phyloP scores from a whole-genome alignment of 2,888 invertebrate species.

The Darwinula stevensoni region DNA sequence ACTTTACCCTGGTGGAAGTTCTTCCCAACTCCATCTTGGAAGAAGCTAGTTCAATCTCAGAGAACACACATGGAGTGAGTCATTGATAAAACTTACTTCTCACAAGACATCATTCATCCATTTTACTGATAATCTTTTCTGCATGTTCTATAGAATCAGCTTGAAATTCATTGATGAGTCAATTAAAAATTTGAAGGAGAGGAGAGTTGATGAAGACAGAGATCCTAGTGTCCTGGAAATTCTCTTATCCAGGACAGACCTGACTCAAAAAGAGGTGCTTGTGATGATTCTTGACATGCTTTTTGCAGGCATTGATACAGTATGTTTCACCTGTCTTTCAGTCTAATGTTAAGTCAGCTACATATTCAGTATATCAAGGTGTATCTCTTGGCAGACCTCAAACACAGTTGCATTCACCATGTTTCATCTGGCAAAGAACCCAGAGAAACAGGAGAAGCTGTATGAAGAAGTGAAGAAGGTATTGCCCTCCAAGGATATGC shows the following conservation, averaged over 20 bases:
- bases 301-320: slow-evolving; percentile 61
- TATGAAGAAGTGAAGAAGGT: slow-evolving; percentile 25
- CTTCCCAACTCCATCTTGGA: slow-evolving; percentile 16
- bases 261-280: slow-evolving; percentile 47
- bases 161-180: slow-evolving; percentile 5
- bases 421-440: slow-evolving; percentile 35
- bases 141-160: background rate
- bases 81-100: too few relatives aligned
- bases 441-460: slow-evolving; percentile 31
- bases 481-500: slow-evolving; percentile 20
- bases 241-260: slow-evolving; percentile 35
- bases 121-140: too few relatives aligned
- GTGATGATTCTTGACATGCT: slow-evolving; percentile 57
- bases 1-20: slow-evolving; percentile 15
- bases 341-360: background rate
- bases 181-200: slow-evolving; percentile 9
- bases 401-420: slow-evolving; percentile 49
- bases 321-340: background rate
- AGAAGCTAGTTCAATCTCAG: slow-evolving; percentile 17
- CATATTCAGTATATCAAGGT: too few relatives aligned
- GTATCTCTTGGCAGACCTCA: slow-evolving; percentile 32
- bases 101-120: too few relatives aligned
- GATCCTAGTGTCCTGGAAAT: slow-evolving; percentile 44
- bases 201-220: slow-evolving; percentile 17
- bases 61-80: slow-evolving; percentile 20